phyloP scores from a whole-genome alignment of 2,888 invertebrate genomes.

The Apeira syringaria region DNA sequence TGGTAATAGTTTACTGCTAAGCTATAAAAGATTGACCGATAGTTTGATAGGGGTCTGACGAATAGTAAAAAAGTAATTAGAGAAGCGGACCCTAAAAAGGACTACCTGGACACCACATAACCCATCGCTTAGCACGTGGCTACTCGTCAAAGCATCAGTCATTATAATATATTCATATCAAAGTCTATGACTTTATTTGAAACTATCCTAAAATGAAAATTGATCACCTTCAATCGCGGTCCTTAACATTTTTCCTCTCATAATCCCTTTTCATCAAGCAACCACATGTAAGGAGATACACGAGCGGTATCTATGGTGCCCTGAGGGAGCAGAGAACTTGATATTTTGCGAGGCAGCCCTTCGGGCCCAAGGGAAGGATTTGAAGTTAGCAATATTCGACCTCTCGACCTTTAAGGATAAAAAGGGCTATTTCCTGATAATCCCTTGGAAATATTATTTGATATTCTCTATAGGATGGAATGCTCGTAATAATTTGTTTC shows the following conservation, averaged over 20 bases:
- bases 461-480: conserved; percentile 15
- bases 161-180: not conserved
- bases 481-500: not conserved
- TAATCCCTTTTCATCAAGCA: conserved; percentile 22
- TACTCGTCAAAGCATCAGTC: not conserved
- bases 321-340: conserved; percentile 27
- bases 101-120: no score
- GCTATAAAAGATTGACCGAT: no score
- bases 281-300: conserved; percentile 15
- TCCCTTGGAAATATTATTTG: conserved; percentile 27
- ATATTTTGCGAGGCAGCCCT: conserved; percentile 30
- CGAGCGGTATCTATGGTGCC: conserved; percentile 14
- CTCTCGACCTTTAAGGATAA: conserved; percentile 28
- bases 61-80: no score
- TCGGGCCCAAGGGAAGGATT: conserved; percentile 29
- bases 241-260: conserved; percentile 12
- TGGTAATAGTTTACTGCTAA: no score
- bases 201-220: conserved; percentile 7
- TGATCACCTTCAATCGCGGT: conserved; percentile 12
- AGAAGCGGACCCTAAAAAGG: no score
- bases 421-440: conserved; percentile 31
- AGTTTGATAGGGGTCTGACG: no score
- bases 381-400: conserved; percentile 31
- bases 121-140: no score
- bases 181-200: no score